Evolutionary conservation across 2,113 vertebrate genomes (phyloP), one percentile per base, ranked within the genome.

Genomic region (Proteles cristata): DNA sequence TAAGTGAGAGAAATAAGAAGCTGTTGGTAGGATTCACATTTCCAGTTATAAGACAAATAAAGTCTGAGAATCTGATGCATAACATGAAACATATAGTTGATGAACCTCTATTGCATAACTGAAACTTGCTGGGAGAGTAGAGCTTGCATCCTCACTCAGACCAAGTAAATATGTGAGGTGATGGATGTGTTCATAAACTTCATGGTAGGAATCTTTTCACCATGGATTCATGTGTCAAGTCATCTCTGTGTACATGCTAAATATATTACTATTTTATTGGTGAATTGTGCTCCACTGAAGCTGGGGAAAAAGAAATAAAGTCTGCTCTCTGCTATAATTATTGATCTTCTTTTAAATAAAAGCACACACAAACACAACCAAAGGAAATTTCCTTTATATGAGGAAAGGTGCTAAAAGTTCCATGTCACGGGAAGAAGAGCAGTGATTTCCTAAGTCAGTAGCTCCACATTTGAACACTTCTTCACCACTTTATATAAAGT

Each of bases 401-500:
- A 55, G 81, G 88, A 55, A 80, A 21, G 26, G 7, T 76, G 12
- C 10, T 90, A 21, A 88, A 35, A 35, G 2, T 79, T 88, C 55
- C 1, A 63, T 8, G 1, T 63, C 74, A n/a, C 2, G 45, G 5
- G 8, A 77, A 15, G 11, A 26, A 1, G 4, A n/a, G 6, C 43
- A 65, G 31, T 26, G 35, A 35, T 23, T 53, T 9, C 17, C 3
- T 77, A 88, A 66, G 7, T 68, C 53, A 90, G 21, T 10, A 92
- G 61, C 50, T 7, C 4, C 21, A 9, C 65, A 11, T 4, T 2
- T 23, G 2, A 45, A 71, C 65, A 61, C 5, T 35, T 58, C 12
- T 28, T 45, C 6, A 33, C 6, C 17, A 61, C 1, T 31, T 50
- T 28, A 7, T 15, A 43, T 15, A 35, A 69, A 77, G 28, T 4